A percentile compares a stretch with the other conserved stretches of the same genome.
Evolutionary conservation across 2,888 invertebrate genomes (phyloP).

Genomic region (Lasioglossum calceatum): DNA sequence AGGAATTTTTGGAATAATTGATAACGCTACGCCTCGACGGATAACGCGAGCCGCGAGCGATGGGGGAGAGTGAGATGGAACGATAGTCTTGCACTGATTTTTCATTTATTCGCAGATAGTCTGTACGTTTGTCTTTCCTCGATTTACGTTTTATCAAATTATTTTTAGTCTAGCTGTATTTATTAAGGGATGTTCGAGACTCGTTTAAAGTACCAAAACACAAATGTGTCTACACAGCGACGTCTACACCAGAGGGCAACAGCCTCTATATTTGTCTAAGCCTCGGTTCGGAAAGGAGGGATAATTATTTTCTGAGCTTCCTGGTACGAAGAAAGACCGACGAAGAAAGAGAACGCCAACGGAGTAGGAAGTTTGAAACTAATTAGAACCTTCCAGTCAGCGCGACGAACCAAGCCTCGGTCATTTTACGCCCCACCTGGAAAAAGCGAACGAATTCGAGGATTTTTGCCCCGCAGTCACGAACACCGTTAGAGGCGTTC

Average conservation of each 20-base stretch:
- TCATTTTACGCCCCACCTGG: not conserved
- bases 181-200: too few relatives aligned
- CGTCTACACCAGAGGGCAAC: not conserved
- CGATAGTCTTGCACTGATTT: not conserved
- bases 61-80: not conserved
- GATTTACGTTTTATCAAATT: not conserved
- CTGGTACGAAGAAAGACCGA: not conserved
- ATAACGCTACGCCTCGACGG: not conserved
- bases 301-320: constrained; percentile 52
- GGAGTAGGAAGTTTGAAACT: constrained; percentile 6
- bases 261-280: constrained; percentile 40
- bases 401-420: not conserved
- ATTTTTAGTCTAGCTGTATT: too few relatives aligned
- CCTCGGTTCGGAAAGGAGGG: constrained; percentile 16
- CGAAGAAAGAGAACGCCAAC: not conserved
- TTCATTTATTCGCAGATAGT: not conserved
- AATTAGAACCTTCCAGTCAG: constrained; percentile 39
- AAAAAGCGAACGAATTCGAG: constrained; percentile 45
- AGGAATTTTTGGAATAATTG: constrained; percentile 13
- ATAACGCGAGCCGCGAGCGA: not conserved
- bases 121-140: not conserved
- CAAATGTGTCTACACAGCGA: not conserved
- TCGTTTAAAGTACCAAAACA: not conserved
- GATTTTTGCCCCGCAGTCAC: constrained; percentile 54
- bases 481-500: constrained; percentile 52